Percentiles rank a stretch among this genome's conserved stretches.
Evolutionary conservation across 2,797 vertebrate species (phyloP).

Genomic region (Sternarchorhynchus goeldii): DNA sequence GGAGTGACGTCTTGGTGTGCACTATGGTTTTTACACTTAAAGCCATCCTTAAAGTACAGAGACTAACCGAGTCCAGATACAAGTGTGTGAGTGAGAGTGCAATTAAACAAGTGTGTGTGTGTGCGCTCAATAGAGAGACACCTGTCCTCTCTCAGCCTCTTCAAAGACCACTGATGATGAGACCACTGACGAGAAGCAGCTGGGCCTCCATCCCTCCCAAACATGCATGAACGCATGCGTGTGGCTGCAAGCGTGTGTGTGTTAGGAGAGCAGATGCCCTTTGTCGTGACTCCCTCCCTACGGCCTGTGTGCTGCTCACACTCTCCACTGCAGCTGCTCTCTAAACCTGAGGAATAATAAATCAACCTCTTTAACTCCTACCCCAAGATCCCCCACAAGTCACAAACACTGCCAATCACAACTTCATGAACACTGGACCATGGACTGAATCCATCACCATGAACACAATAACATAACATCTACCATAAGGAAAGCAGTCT

Average conservation of each 20-base stretch:
- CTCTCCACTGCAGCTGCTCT: background rate
- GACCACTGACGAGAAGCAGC: conserved; percentile 67
- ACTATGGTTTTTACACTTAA: background rate
- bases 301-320: conserved; percentile 1
- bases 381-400: background rate
- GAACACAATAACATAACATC: too few relatives aligned
- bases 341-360: conserved; percentile 28
- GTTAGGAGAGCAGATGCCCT: conserved; percentile 2
- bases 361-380: background rate
- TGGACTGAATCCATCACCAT: too few relatives aligned
- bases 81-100: background rate
- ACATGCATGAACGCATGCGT: background rate
- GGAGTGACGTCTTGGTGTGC: background rate
- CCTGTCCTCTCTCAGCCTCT: conserved; percentile 62
- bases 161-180: conserved; percentile 55
- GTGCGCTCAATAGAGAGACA: conserved; percentile 60
- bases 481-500: too few relatives aligned
- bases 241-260: background rate
- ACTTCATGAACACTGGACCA: too few relatives aligned
- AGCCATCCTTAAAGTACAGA: background rate
- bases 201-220: conserved; percentile 56
- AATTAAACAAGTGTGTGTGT: background rate
- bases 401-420: background rate
- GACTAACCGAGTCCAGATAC: background rate
- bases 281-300: conserved; percentile 1